phyloP scores from a whole-genome alignment of 2,888 invertebrate genomes.

The Pristionchus fissidentatus region DNA sequence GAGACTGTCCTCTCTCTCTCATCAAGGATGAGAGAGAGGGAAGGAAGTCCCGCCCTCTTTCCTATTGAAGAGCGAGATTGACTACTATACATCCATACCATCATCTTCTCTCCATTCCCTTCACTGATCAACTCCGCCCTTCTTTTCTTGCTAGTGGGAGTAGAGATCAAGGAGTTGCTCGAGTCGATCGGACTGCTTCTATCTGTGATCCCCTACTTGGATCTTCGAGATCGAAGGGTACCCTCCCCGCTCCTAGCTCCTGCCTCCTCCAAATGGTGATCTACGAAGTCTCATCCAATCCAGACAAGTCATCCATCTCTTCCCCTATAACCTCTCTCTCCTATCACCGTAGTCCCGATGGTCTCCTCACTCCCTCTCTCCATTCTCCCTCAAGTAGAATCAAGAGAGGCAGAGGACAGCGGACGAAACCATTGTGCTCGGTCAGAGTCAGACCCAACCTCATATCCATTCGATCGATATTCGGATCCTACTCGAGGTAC shows the following conservation, averaged over 20 bases:
- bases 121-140: constrained; percentile 39
- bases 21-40: constrained; percentile 51
- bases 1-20: not conserved
- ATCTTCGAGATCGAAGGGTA: constrained; percentile 56
- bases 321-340: not conserved
- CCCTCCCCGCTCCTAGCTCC: no score
- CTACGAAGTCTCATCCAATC: no score
- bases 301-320: not conserved
- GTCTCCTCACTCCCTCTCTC: constrained; percentile 1
- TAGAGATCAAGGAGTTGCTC: not conserved
- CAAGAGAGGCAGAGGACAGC: not conserved
- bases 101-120: constrained; percentile 46
- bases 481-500: constrained; percentile 65
- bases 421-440: constrained; percentile 55
- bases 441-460: constrained; percentile 60
- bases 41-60: constrained; percentile 50
- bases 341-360: constrained; percentile 16
- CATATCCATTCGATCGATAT: constrained; percentile 56
- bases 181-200: not conserved
- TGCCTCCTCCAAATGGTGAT: no score
- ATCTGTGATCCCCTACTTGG: no score
- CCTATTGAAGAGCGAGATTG: constrained; percentile 46
- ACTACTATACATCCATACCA: constrained; percentile 51
- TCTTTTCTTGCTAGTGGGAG: not conserved
- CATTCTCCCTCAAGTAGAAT: constrained; percentile 10